Conservation (phyloP, 30 jellyfish, hydroid and myxozoan genomes). For the Aurelia aurita region DNA sequence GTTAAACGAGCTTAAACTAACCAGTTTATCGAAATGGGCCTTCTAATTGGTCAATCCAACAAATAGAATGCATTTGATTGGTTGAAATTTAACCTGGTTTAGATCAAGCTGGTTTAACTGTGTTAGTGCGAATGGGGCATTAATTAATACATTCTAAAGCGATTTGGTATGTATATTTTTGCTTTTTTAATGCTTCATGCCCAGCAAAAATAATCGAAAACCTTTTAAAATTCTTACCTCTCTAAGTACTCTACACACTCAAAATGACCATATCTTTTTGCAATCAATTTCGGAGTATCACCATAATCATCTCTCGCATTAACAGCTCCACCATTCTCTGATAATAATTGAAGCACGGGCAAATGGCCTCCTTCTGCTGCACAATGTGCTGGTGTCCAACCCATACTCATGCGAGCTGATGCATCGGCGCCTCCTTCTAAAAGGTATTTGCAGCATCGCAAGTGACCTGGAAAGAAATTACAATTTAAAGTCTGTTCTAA, state of each 20-base stretch:
- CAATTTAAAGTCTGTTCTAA: no score
- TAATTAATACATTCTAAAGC: no score
- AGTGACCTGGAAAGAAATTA: conserved; percentile 72
- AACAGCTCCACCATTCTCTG: conserved; percentile 55
- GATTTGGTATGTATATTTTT: no score
- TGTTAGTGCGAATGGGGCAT: no score
- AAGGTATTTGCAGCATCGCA: conserved; percentile 78
- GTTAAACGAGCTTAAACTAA: no score
- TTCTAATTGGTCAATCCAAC: no score
- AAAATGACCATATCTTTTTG: conserved; percentile 71
- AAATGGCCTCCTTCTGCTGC: conserved; percentile 93
- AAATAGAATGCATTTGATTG: no score
- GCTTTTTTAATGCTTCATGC: no score
- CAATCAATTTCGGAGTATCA: conserved; percentile 80
- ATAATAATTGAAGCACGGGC: conserved; percentile 58
- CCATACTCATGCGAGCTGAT: conserved; percentile 78
- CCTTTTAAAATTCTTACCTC: conserved; percentile 25
- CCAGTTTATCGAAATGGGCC: no score
- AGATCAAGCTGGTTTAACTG: no score
- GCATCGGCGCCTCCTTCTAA: conserved; percentile 91
- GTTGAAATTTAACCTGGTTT: no score
- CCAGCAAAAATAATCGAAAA: no score
- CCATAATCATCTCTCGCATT: conserved; percentile 80
- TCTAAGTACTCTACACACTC: conserved; percentile 75
- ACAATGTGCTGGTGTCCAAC: conserved; percentile 97